These are phyloP conservation scores for Gobiocypris rarus DNA, from an alignment of 2,113 vertebrate species.

Conservation along the genomic window DNA sequence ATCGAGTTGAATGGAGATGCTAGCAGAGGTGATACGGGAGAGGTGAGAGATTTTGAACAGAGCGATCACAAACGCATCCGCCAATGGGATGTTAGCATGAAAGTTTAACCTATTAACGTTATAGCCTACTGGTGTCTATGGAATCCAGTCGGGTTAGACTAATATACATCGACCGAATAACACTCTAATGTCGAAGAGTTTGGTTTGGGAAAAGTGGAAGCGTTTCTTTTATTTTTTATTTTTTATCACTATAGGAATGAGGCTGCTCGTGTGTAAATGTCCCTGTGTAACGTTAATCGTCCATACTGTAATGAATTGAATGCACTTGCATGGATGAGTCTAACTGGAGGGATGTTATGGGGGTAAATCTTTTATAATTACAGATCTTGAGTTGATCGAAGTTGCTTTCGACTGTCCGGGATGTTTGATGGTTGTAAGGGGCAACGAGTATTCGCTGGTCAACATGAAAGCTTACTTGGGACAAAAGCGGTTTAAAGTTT, in stretches of 20 bases:
- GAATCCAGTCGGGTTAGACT: not conserved
- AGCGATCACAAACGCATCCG: not conserved
- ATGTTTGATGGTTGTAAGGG: not conserved
- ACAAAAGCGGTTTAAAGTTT: slow-evolving; percentile 11
- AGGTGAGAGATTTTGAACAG: slow-evolving; percentile 63
- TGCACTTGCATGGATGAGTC: not conserved
- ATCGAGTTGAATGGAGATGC: slow-evolving; percentile 71
- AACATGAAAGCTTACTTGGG: not conserved
- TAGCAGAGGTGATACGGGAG: slow-evolving; percentile 54
- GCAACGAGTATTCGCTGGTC: not conserved
- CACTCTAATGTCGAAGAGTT: not conserved
- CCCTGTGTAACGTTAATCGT: not conserved
- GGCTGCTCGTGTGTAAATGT: not conserved
- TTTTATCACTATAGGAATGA: not conserved
- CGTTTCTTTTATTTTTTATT: not conserved
- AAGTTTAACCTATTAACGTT: not conserved
- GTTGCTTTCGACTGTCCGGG: not conserved
- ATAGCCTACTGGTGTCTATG: not conserved
- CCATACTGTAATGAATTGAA: not conserved
- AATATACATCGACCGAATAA: not conserved
- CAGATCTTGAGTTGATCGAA: too few species aligned
- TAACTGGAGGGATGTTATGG: not conserved
- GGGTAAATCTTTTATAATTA: not conserved
- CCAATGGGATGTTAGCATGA: not conserved
- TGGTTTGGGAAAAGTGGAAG: not conserved